Evolutionary conservation across 1,140 invertebrate genomes (phyloP).

Genomic region (Nephila pilipes): DNA sequence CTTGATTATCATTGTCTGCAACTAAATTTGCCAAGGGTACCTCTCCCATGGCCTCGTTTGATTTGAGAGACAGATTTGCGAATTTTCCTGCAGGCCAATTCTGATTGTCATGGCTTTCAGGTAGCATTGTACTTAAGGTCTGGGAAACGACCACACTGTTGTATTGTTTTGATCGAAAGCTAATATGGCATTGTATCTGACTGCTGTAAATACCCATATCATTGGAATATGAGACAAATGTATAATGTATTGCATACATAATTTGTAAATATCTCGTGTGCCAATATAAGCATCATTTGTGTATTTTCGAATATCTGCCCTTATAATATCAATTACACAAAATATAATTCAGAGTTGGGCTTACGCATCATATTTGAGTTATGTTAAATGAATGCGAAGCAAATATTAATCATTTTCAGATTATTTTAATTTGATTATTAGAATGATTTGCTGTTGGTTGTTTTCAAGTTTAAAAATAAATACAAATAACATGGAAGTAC

Average conservation of each 20-base stretch:
- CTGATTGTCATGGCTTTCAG: conserved; percentile 11
- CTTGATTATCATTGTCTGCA: conserved; percentile 21
- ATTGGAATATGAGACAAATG: no score
- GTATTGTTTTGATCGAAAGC: conserved; percentile 22
- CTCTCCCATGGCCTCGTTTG: not conserved
- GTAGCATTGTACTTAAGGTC: conserved; percentile 8
- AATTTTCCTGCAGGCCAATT: conserved; percentile 25
- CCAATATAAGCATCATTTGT: not conserved
- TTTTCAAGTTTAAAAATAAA: no score
- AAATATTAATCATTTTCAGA: no score
- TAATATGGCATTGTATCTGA: not conserved
- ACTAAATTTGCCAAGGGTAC: not conserved
- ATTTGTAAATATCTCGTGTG: not conserved
- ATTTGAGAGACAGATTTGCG: conserved; percentile 38
- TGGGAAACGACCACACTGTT: not conserved
- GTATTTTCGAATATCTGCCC: not conserved
- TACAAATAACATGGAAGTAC: no score
- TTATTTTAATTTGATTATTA: no score
- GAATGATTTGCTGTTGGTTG: no score
- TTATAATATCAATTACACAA: not conserved
- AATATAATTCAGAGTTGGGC: no score
- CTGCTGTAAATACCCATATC: not conserved
- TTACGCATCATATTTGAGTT: no score
- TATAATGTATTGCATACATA: not conserved
- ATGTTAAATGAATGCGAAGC: no score